Evolutionary conservation across 2,888 invertebrate species (phyloP).

Genomic region (Orgyia antiqua): DNA sequence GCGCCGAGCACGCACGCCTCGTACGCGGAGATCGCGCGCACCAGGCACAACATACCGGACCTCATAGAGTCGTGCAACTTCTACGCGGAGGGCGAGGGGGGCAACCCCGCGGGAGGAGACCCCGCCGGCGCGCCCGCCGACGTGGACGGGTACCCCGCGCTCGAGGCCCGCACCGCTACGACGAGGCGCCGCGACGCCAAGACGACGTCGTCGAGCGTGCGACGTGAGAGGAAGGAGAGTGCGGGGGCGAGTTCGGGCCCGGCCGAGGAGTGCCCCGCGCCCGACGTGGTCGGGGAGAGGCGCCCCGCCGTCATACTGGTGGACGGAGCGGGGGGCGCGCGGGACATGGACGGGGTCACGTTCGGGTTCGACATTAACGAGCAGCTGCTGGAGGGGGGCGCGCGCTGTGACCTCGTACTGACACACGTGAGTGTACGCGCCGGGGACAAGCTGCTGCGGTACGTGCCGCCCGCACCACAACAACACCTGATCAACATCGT

Average conservation of each 20-base stretch:
- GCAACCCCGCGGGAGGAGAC: conserved; percentile 11
- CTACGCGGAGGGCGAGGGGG: conserved; percentile 52
- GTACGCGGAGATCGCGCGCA: conserved; percentile 90
- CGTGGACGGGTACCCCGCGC: conserved; percentile 32
- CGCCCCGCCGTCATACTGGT: conserved; percentile 87
- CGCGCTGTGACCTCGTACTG: conserved; percentile 28
- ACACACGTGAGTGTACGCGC: conserved; percentile 25
- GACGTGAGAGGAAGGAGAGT: conserved; percentile 16
- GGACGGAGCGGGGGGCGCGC: conserved; percentile 75
- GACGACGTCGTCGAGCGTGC: conserved; percentile 19
- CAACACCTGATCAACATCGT: conserved; percentile 51
- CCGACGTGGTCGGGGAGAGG: conserved; percentile 62
- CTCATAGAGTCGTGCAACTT: conserved; percentile 74
- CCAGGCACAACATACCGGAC: conserved; percentile 69
- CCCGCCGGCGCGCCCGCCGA: conserved; percentile 16
- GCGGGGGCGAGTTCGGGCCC: conserved; percentile 16
- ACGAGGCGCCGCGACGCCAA: conserved; percentile 26
- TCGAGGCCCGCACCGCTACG: conserved; percentile 26
- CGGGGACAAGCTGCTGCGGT: conserved; percentile 39
- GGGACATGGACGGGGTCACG: conserved; percentile 82
- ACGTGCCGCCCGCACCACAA: conserved; percentile 44
- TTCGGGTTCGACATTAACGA: conserved; percentile 90
- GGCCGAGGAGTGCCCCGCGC: conserved; percentile 39
- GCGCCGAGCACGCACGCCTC: conserved; percentile 79
- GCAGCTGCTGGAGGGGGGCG: conserved; percentile 78